Base-by-base conservation (phyloP, 2,888 invertebrate genomes). In the Diaphora mendica region DNA sequence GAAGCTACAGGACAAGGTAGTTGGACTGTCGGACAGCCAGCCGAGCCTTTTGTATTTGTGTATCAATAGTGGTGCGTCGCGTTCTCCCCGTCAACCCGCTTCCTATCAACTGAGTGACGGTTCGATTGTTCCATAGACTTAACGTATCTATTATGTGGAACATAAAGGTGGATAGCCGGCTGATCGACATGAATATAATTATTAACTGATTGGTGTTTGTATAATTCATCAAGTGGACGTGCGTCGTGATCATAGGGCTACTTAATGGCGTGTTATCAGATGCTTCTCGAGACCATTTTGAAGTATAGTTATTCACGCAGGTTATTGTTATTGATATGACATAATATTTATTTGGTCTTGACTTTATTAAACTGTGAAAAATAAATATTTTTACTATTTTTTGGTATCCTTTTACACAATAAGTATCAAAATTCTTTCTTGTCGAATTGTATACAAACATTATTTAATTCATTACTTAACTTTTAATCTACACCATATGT, bases 161-260 rank as follows among this genome's bases (percentile, higher is more conserved):
- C 92, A 94, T 92, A 93, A 92, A 93, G 91, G 86, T 85, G 90
- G 94, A 95, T 95, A 94, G 92, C 90, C 90, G 85, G 81, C 91
- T 92, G 95, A 95, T 91, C 93, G 95, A 95, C 95, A 91, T 94
- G 94, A 94, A 95, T 94, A 92, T 94, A 95, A 95, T 95, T 95
- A 95, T 95, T 95, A 95, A 94, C 95, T 91, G 95, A 94, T 94
- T 92, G 93, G 94, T 95, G 93, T 95, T 95, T 95, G 94, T 95
- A 94, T 95, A 95, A 95, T 94, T 94, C 94, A 94, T 94, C 94
- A 94, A 91, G 92, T 87, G 88, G 88, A 89, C 82, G 81, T 80
- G 80, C 87, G 85, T 87, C 85, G 89, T 87, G 91, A 88, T 90
- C 91, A 90, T 87, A 79, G 82, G 89, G 88, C 93, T 94, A 94